These are phyloP conservation scores for Megaceryle torquata DNA, from an alignment of 2,113 vertebrate genomes.

Conservation along the genomic window DNA sequence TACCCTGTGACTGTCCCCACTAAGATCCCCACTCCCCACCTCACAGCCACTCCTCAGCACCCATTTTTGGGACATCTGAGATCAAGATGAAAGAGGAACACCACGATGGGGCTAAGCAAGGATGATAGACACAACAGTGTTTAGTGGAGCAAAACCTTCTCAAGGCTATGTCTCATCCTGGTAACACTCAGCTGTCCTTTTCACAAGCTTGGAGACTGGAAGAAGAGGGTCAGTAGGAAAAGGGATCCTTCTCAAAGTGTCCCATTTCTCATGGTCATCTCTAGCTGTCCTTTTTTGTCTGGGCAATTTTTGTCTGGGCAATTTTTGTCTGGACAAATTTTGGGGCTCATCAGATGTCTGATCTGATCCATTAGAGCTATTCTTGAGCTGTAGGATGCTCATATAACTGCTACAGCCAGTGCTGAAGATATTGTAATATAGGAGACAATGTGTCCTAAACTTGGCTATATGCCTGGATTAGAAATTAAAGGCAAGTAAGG, in stretches of 20 bases:
- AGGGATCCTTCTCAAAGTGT: background rate
- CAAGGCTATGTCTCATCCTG: background rate
- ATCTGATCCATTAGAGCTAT: background rate
- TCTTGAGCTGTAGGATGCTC: background rate
- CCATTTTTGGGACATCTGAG: background rate
- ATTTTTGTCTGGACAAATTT: background rate
- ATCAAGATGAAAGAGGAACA: background rate
- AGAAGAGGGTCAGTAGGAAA: background rate
- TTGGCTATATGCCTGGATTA: slow-evolving; percentile 41
- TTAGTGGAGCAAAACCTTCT: background rate
- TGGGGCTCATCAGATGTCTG: background rate
- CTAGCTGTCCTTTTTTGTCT: background rate
- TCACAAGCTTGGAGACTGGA: background rate
- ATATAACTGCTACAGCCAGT: fast-evolving
- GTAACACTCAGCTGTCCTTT: background rate
- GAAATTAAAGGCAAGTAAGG: slow-evolving; percentile 64
- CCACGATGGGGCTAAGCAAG: background rate
- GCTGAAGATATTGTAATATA: background rate
- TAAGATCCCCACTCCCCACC: background rate
- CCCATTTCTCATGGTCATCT: background rate
- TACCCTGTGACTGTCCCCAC: background rate
- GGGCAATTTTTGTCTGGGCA: background rate
- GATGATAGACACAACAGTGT: background rate
- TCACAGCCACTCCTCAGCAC: background rate
- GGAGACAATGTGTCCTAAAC: slow-evolving; percentile 27